Base-by-base conservation (phyloP, 2,113 vertebrate species). In the Narcine bancroftii region DNA sequence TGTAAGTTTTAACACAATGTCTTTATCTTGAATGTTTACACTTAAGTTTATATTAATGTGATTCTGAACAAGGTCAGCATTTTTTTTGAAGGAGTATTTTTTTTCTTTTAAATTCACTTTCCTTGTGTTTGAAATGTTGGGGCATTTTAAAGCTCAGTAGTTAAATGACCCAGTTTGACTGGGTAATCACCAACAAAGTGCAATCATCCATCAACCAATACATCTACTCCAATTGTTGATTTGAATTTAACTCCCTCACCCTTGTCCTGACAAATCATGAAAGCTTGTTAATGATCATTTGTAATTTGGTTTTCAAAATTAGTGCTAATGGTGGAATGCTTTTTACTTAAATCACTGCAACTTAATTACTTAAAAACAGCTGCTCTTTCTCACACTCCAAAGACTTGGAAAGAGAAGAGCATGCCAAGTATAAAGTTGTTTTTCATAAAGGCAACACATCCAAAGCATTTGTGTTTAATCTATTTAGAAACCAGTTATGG, bases 1-100 rank as follows among this genome's bases (percentile, higher is more conserved):
- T 99, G 99, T 99, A 94, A 98, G 98, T 95, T 5, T n/a, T 24
- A 17, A 42, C 7, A 36, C 33, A 9, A 65, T 7, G 33, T 66
- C n/a, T 60, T 66, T 15, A 10, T 36, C 26, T 72, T 60, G 17
- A 26, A 56, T 89, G 21, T 79, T 63, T 92, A 1, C 66, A 15
- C 5, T 45, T 69, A 47, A 33, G 45, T 24, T 7, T 26, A 47
- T 26, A 69, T 47, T 91, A 17, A 29, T 33, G 11, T 21, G 6
- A 26, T 45, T 45, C 19, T 71, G 47, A 65, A 66, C 69, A 87
- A 60, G 60, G n/a, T 5, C 53, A 36, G 36, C 36, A 36, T 15
- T 60, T 60, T 63, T n/a, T 33, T 53, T 53, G 4, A 53, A 83
- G 26, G n/a, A 63, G 21, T 0, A 26, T 36, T n/a, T 60, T 60